Base-by-base conservation (phyloP, 1,140 invertebrate species). In the Psix sp. region DNA sequence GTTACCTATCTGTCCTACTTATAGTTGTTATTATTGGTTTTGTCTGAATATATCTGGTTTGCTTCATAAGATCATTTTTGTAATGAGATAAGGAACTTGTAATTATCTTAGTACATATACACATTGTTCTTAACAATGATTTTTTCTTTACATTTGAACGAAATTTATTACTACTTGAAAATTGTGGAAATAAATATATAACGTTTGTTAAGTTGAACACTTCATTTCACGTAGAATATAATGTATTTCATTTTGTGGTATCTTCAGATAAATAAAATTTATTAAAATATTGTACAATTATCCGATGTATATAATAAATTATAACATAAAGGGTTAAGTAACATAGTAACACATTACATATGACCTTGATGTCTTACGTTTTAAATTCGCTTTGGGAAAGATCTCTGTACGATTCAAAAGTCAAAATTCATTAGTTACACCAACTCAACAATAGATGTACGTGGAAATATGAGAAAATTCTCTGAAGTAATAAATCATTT, bases 1-100 rank as follows among this genome's bases (percentile, higher is more conserved):
- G 77, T 83, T 82, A 84, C 82, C 80, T 85, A 83, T 80, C 83
- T 85, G 83, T 82, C 82, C 84, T 78, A 85, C 83, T 86, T 86
- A 84, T 79, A 73, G 68, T 85, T 80, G 82, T 84, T 84, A 84
- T 82, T 74, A 76, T 57, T 66, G 63, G 62, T 43, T 79, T 84
- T 82, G 83, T 82, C 80, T 82, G 36, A n/a, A n/a, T n/a, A n/a
- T n/a, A n/a, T n/a, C n/a, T n/a, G n/a, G n/a, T n/a, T 56, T 67
- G 43, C 42, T 51, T 57, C 20, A 66, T 52, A 46, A 54, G 72
- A 74, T 74, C 63, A 74, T 52, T 57, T 68, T 70, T 70, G 54
- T 56, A 54, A 70, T 56, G 59, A 65, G 60, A 70, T 57, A 26
- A 29, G n/a, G n/a, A n/a, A n/a, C n/a, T n/a, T n/a, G n/a, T n/a